Conservation (phyloP, 2,113 vertebrate species). For the Puma concolor region DNA sequence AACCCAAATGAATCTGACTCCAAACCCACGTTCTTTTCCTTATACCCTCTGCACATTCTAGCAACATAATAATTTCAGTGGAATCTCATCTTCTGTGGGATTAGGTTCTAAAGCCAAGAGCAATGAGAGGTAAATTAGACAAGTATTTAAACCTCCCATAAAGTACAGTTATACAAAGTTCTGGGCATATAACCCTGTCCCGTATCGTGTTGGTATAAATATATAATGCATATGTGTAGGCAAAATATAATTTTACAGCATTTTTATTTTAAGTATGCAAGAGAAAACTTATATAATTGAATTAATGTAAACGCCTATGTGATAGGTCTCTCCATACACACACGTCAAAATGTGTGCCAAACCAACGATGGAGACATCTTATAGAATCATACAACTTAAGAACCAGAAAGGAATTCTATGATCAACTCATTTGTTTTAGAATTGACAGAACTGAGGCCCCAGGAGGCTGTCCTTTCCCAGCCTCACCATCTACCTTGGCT, state of each 20-base stretch:
- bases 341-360: background rate
- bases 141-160: background rate
- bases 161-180: background rate
- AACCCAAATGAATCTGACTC: background rate
- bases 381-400: background rate
- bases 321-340: background rate
- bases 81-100: background rate
- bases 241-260: conserved; percentile 5
- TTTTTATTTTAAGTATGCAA: conserved; percentile 44
- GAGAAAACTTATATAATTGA: background rate
- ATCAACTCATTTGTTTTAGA: background rate
- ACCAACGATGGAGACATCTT: background rate
- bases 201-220: background rate
- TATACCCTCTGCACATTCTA: background rate
- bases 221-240: background rate
- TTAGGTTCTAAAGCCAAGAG: background rate
- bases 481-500: background rate
- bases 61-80: background rate
- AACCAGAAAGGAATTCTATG: background rate
- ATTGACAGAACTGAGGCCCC: background rate
- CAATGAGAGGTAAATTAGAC: background rate
- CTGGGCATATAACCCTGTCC: background rate
- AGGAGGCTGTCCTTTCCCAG: background rate
- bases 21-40: background rate
- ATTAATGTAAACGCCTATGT: background rate